Conservation (phyloP, 2,797 vertebrate genomes). For the Betta splendens region DNA sequence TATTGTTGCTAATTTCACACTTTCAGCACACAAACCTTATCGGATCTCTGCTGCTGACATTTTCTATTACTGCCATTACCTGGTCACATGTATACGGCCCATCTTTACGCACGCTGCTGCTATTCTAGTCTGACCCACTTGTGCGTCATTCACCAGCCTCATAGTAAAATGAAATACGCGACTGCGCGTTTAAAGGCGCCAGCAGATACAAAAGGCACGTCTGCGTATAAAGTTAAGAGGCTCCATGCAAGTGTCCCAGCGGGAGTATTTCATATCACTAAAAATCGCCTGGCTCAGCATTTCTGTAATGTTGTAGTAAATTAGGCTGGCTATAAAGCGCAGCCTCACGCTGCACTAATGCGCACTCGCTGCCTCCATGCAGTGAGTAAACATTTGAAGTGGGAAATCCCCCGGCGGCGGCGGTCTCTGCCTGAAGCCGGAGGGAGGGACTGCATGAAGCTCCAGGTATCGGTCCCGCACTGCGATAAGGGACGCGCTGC, state of each 20-base stretch:
- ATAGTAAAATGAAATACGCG: conserved; percentile 46
- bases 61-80: conserved; percentile 50
- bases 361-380: conserved; percentile 37
- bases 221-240: conserved; percentile 30
- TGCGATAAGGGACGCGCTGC: conserved; percentile 28
- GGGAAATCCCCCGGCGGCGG: conserved; percentile 47
- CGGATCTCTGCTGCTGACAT: conserved; percentile 59
- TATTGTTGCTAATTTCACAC: conserved; percentile 66
- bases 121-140: conserved; percentile 62
- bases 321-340: conserved; percentile 51
- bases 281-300: conserved; percentile 64
- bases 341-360: conserved; percentile 52
- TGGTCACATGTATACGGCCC: conserved; percentile 48
- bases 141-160: conserved; percentile 39
- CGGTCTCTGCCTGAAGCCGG: conserved; percentile 35
- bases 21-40: conserved; percentile 49
- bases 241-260: conserved; percentile 49
- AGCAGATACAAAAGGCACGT: conserved; percentile 20
- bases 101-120: conserved; percentile 44
- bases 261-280: conserved; percentile 66
- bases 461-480: conserved; percentile 47
- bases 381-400: conserved; percentile 66
- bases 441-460: conserved; percentile 40
- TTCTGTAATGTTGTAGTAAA: conserved; percentile 61
- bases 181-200: conserved; percentile 38